Evolutionary conservation across 2,797 vertebrate species (phyloP), one percentile per base, ranked within the genome.

Genomic region (Oryzias sinensis): DNA sequence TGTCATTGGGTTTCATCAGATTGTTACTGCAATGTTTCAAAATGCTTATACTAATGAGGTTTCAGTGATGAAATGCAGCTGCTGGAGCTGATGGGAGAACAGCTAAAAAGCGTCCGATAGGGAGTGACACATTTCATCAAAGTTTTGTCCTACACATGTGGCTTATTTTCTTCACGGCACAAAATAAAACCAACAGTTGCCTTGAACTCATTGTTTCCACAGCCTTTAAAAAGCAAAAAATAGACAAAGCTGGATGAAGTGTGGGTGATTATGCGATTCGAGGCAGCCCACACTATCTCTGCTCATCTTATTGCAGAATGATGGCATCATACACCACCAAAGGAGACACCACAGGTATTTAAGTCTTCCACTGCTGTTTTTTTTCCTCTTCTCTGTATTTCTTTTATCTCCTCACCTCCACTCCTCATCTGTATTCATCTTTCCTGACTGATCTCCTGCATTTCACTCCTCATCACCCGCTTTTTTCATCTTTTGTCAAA

Each of bases 401-500:
- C 81, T 82, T 79, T 85, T 65, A 83, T 83, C 78, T 79, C 76
- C 37, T 82, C 76, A 67, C 73, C 70, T 74, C 49, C 67, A 62
- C 70, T 68, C 58, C 55, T 78, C 59, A 55, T 80, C 74, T 65
- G 61, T 67, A 74, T 77, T 82, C 81, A 68, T 79, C 76, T 73
- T 63, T 63, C 53, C 70, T 20, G 66, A 76, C 79, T 77, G 72
- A 70, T 85, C 81, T 74, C 77, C 79, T 72, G 62, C 50, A 22
- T 67, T 83, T 82, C 68, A 20, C 69, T 84, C 53, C 79, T 83
- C 72, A 77, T 87, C 83, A 68, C 68, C 76, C 69, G 41, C 60
- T 72, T 82, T 82, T 86, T 84, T 82, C 78, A 85, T 87, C 85
- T 86, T 56, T 64, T 79, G 78, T 88, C 87, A 88, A 77, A 88